Base-by-base conservation (phyloP, 2,888 invertebrate genomes). In the Apamea monoglypha region DNA sequence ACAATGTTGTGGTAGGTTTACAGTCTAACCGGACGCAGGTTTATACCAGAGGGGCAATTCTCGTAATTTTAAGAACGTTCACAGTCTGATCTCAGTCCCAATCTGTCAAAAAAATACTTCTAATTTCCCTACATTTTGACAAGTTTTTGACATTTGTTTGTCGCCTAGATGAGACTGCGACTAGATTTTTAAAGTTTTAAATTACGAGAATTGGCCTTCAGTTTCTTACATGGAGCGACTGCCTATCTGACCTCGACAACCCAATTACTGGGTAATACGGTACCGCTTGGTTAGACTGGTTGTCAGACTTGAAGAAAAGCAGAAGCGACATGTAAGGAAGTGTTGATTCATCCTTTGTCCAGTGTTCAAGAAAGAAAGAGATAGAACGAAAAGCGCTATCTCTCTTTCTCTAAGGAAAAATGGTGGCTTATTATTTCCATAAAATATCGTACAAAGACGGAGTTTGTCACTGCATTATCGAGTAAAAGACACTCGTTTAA, bases 401-500 rank as follows among this genome's bases (percentile, higher is more conserved):
- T 47, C 14, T 53, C n/a, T 68, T 16, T 25, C 25, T 2, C 18
- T 56, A 66, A 21, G 0, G 2, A 44, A 14, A n/a, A 50, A 40
- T 14, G 1, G 5, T 3, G 1, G 0, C 21, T 47, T 36, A 36
- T 36, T n/a, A 29, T 32, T 40, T 64, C n/a, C 21, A 1, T 2
- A 32, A 5, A 44, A 56, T 3, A 21, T 10, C 1, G 25, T 1
- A 21, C 5, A 16, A 53, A 10, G 1, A 36, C 10, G 8, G 14
- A 78, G 36, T 44, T 53, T 5, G 1, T 32, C 44, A 47, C 18
- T 14, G 16, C 18, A 29, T 59, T 53, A 50, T 14, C 29, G 56
- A 76, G 18, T 47, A 56, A 47, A 61, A 63, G 25, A n/a, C 16
- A 3, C 10, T 68, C 25, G 12, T 29, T 50, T 12, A 79, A 81